Evolutionary conservation across 2,888 invertebrate genomes (phyloP), one percentile per base, ranked within the genome.

Genomic region (Bellardia pandia): DNA sequence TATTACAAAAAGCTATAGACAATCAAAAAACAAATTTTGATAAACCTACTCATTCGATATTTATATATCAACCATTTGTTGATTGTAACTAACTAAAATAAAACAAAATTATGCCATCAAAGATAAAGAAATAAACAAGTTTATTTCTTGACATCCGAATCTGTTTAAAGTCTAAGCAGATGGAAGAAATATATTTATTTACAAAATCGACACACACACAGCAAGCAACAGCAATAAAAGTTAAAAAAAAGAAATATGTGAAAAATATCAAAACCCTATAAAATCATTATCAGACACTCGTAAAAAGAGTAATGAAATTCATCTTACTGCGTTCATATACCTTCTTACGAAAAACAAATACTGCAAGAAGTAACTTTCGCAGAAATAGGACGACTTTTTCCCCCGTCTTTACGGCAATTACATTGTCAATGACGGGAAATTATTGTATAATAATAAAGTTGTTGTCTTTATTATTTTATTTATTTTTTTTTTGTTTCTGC

Each of bases 391-490:
- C 30, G 23, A 58, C 11, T 30, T 30, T 45, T 45, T 45, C 48
- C 48, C 42, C 33, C 5, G 16, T 11, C 9, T 33, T 58, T 60
- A 37, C 23, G 48, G 16, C 3, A 48, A 69, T 42, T 58, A 45
- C 48, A 30, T 60, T 81, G 42, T 13, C 42, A 56, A 48, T 76
- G 51, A 69, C 40, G 53, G 42, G 42, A 69, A 71, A 45, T 71
- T 76, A 14, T 56, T 62, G 74, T 48, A 64, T 66, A 68, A 75
- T 68, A n/a, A 64, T 68, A n/a, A 72, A 80, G 64, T 64, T 58
- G 42, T 48, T 53, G 33, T 64, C 23, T n/a, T 60, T 2, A 74
- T 74, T 75, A 30, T 80, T 48, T 64, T 64, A 56, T 66, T 40
- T 48, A 37, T 37, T 48, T 69, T 62, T 23, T 8, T 69, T 48